Conservation (phyloP, 2,113 vertebrate genomes). For the Anas platyrhynchos region DNA sequence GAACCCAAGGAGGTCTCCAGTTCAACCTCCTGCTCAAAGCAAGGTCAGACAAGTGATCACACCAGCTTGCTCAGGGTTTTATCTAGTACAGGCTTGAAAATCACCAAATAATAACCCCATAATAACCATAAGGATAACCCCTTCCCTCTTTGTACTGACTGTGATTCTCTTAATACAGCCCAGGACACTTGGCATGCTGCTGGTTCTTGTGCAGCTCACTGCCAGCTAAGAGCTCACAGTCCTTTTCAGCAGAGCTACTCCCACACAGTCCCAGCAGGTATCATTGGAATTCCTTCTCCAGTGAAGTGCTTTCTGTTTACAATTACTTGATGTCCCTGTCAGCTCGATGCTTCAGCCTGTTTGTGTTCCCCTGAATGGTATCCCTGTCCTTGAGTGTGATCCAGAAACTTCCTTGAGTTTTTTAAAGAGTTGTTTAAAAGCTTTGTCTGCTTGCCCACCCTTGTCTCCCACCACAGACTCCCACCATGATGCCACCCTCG, state of each 20-base stretch:
- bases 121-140: background rate
- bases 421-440: background rate
- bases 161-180: background rate
- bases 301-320: background rate
- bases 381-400: background rate
- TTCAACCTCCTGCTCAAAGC: background rate
- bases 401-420: background rate
- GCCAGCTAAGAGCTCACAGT: background rate
- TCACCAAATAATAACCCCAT: background rate
- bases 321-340: background rate
- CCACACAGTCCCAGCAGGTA: background rate
- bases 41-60: background rate
- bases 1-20: background rate
- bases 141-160: background rate
- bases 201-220: background rate
- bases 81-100: background rate
- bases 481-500: background rate
- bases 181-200: background rate
- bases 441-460: background rate
- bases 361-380: background rate
- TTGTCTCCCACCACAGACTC: background rate
- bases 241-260: background rate
- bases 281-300: background rate
- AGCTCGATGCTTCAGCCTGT: background rate
- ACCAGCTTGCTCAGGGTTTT: background rate